Percentiles rank a stretch among this genome's conserved stretches.
These are phyloP conservation scores for Sinocyclocheilus rhinocerous DNA, from an alignment of 2,113 vertebrate genomes.

Conservation along the genomic window DNA sequence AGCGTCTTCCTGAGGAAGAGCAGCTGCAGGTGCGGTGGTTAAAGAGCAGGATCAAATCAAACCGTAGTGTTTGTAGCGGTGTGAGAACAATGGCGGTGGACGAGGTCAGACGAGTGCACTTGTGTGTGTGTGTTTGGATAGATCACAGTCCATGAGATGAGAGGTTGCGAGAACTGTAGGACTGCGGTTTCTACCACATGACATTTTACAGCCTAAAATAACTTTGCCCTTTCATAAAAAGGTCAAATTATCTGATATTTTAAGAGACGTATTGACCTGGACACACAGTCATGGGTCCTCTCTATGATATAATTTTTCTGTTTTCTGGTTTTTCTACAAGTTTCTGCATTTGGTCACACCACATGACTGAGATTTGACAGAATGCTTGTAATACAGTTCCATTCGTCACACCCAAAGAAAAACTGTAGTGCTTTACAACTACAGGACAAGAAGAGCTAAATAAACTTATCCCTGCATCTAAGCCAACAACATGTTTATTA, in stretches of 20 bases:
- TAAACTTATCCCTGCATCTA: no score
- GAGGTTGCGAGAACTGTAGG: not conserved
- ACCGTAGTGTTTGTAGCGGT: not conserved
- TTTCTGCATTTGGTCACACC: not conserved
- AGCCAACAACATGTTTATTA: no score
- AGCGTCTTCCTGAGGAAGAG: slow-evolving; percentile 45
- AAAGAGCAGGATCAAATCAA: slow-evolving; percentile 39
- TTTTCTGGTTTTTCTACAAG: not conserved
- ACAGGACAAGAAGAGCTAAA: no score
- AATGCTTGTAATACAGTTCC: not conserved
- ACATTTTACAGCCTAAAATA: not conserved
- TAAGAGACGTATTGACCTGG: not conserved
- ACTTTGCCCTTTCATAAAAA: not conserved
- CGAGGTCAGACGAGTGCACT: not conserved
- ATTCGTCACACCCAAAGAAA: no score
- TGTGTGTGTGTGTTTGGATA: not conserved
- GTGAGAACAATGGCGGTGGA: slow-evolving; percentile 17
- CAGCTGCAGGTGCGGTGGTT: slow-evolving; percentile 3
- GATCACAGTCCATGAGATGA: not conserved
- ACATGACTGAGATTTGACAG: not conserved
- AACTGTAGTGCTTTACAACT: no score
- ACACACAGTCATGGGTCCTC: not conserved
- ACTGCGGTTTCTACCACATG: not conserved
- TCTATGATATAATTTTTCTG: not conserved
- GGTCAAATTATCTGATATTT: not conserved